A percentile compares a stretch with the other conserved stretches of the same genome.
phyloP scores from a whole-genome alignment of 2,797 vertebrate genomes.

The Dicrostonyx torquatus region DNA sequence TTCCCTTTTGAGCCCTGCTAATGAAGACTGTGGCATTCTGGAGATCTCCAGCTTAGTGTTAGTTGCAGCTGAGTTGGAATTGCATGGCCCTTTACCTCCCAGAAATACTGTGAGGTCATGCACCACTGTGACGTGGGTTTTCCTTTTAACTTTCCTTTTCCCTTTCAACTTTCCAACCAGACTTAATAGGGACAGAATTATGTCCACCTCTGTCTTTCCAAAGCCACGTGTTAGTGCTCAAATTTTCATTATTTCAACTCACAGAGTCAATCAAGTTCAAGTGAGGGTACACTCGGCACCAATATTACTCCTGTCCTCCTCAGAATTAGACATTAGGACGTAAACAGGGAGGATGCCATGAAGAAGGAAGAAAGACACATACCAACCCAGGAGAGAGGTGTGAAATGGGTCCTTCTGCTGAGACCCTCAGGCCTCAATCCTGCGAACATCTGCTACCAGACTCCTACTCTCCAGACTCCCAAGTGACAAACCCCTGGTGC shows the following conservation, averaged over 20 bases:
- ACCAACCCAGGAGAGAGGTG: background rate
- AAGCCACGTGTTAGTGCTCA: background rate
- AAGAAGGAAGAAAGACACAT: background rate
- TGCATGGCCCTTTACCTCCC: background rate
- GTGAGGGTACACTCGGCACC: background rate
- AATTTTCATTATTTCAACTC: background rate
- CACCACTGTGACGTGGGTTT: background rate
- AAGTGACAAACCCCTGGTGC: background rate
- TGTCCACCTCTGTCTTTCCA: background rate
- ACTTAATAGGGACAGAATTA: background rate
- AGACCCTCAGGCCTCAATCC: background rate
- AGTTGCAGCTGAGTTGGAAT: background rate
- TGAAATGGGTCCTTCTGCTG: background rate
- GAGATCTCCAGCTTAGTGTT: background rate
- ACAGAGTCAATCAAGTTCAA: background rate
- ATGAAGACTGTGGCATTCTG: background rate
- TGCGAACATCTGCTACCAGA: background rate
- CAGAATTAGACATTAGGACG: background rate
- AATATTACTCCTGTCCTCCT: background rate
- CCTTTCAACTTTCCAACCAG: background rate
- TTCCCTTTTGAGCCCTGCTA: background rate
- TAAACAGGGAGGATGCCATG: background rate
- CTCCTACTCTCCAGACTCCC: background rate
- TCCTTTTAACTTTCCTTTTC: background rate
- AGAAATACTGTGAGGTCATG: background rate